These are phyloP conservation scores for Leucozona laternaria DNA, from an alignment of 2,888 invertebrate genomes.

Conservation along the genomic window DNA sequence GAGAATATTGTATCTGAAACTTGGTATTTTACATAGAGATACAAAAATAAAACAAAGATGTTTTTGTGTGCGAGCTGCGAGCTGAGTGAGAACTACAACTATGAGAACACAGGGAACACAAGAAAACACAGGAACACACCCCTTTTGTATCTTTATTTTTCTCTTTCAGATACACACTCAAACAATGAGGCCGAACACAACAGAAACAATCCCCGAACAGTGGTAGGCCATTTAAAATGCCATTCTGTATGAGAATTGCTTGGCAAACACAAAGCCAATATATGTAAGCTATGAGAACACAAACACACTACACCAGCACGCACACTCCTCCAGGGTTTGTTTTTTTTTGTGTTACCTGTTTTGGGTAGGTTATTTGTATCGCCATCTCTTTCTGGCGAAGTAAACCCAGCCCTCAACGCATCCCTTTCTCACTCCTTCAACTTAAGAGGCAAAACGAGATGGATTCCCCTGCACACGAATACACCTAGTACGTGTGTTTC, in stretches of 20 bases:
- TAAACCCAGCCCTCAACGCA: constrained; percentile 24
- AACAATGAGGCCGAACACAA: constrained; percentile 61
- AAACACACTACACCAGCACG: constrained; percentile 25
- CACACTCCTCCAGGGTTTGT: not conserved
- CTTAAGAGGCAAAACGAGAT: constrained; percentile 73
- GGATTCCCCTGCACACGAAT: constrained; percentile 77
- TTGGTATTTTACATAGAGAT: constrained; percentile 76
- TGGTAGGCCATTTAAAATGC: constrained; percentile 75
- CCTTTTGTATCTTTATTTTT: constrained; percentile 73
- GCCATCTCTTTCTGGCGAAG: not conserved
- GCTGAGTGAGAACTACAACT: constrained; percentile 56
- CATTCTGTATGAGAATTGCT: constrained; percentile 63
- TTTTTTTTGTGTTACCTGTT: not conserved
- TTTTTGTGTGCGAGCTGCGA: constrained; percentile 23
- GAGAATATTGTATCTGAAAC: constrained; percentile 66
- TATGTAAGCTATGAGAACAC: constrained; percentile 15
- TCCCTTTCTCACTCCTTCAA: constrained; percentile 21
- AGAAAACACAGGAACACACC: constrained; percentile 78
- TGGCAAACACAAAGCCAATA: constrained; percentile 46
- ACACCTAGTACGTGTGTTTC: constrained; percentile 78
- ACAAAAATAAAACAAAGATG: constrained; percentile 32
- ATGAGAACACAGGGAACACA: constrained; percentile 77
- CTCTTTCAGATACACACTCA: constrained; percentile 66
- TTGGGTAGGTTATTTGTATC: constrained; percentile 3
- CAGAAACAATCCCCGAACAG: constrained; percentile 75